Evolutionary conservation across 2,888 invertebrate species (phyloP).

Genomic region (Cyrtodaria siliqua): DNA sequence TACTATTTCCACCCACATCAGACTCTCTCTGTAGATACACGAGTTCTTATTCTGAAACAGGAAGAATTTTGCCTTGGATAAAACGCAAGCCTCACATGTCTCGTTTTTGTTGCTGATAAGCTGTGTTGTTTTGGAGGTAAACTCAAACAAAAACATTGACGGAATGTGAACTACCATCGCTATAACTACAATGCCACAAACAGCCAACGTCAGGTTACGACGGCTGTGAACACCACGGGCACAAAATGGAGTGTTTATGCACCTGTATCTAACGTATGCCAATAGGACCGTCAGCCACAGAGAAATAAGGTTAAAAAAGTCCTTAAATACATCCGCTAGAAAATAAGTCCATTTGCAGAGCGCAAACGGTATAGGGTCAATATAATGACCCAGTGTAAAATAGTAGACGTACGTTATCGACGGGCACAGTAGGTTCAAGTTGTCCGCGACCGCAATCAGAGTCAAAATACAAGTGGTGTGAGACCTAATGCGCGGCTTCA

Average conservation of each 20-base stretch:
- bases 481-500: conserved; percentile 26
- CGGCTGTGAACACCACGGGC: conserved; percentile 15
- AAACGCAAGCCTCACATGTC: conserved; percentile 17
- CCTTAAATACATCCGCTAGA: conserved; percentile 9
- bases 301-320: conserved; percentile 28
- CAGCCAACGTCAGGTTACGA: neutral
- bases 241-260: conserved; percentile 32
- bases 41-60: conserved; percentile 22
- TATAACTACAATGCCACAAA: conserved; percentile 6
- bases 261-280: conserved; percentile 35
- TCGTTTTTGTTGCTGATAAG: neutral
- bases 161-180: conserved; percentile 24
- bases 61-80: conserved; percentile 5
- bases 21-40: no score
- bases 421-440: conserved; percentile 29
- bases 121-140: neutral
- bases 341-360: conserved; percentile 15
- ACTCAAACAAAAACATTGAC: conserved; percentile 24
- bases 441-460: conserved; percentile 34
- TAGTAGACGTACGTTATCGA: conserved; percentile 16
- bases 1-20: no score
- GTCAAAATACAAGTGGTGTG: conserved; percentile 34
- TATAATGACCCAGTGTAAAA: conserved; percentile 23
- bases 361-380: conserved; percentile 13
- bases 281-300: conserved; percentile 41